These are phyloP conservation scores for Ricordea florida DNA, from an alignment of 92 coral and sea anemone species.

Conservation along the genomic window DNA sequence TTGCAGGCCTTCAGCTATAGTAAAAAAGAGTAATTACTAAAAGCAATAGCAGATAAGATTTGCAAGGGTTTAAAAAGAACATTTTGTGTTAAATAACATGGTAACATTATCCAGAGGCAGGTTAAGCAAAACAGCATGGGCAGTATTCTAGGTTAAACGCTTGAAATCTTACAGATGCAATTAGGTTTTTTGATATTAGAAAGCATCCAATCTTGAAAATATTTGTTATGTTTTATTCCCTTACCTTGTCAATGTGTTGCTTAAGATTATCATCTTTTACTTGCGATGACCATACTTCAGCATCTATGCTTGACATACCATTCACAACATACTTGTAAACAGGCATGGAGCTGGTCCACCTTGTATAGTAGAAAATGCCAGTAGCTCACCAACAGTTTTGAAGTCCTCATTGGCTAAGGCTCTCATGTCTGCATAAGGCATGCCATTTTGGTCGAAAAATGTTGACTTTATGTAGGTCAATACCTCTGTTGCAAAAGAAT, in stretches of 20 bases:
- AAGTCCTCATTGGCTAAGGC: conserved; percentile 56
- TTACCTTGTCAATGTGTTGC: too few species aligned
- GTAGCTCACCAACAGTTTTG: conserved; percentile 36
- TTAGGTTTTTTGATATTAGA: too few species aligned
- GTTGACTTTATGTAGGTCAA: conserved; percentile 33
- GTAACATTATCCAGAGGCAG: conserved; percentile 7
- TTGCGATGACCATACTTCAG: conserved; percentile 29
- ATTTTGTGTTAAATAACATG: neutral
- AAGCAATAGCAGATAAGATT: neutral
- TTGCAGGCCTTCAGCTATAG: conserved; percentile 43
- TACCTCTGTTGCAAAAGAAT: conserved; percentile 18
- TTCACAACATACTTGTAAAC: conserved; percentile 23
- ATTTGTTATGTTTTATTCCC: too few species aligned
- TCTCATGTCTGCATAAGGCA: conserved; percentile 27
- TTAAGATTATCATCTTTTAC: conserved; percentile 33
- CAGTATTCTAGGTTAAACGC: too few species aligned
- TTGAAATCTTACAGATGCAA: too few species aligned
- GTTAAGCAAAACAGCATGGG: too few species aligned
- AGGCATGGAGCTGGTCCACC: conserved; percentile 55
- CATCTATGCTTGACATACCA: conserved; percentile 40
- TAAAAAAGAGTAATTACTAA: too few species aligned
- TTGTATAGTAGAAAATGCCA: conserved; percentile 41
- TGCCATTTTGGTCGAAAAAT: conserved; percentile 36
- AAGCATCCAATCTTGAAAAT: too few species aligned
- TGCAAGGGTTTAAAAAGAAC: neutral